A percentile compares a stretch with the other conserved stretches of the same genome.
Conservation (phyloP, 2,888 invertebrate genomes). For the Iselma pallidipennis region DNA sequence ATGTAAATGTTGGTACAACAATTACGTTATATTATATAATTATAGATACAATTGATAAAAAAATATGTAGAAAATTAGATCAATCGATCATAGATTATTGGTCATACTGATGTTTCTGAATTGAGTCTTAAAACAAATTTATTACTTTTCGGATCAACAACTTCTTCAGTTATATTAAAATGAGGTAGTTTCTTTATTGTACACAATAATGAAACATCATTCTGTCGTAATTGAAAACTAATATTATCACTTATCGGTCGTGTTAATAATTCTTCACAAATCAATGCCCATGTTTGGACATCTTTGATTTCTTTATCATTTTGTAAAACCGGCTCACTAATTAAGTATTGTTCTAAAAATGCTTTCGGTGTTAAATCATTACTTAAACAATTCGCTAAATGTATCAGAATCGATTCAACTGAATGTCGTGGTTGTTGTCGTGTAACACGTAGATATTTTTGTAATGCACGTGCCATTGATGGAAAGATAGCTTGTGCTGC, state of each 20-base stretch:
- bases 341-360: conserved; percentile 92
- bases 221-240: conserved; percentile 90
- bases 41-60: neutral
- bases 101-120: conserved; percentile 96
- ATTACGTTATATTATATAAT: neutral
- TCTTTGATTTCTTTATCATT: conserved; percentile 80
- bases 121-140: conserved; percentile 92
- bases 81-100: conserved; percentile 52
- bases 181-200: conserved; percentile 86
- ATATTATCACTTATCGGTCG: conserved; percentile 81
- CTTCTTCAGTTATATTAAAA: conserved; percentile 93
- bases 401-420: conserved; percentile 88
- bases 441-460: conserved; percentile 94
- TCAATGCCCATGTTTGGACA: conserved; percentile 94
- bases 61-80: conserved; percentile 42
- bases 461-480: conserved; percentile 92
- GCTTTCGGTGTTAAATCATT: conserved; percentile 94
- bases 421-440: conserved; percentile 95
- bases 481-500: conserved; percentile 98
- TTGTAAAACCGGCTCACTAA: conserved; percentile 81
- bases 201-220: conserved; percentile 90
- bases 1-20: neutral
- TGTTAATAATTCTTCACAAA: conserved; percentile 90
- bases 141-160: conserved; percentile 94
- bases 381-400: conserved; percentile 88